Evolutionary conservation across 2,888 invertebrate species (phyloP).

Genomic region (Tipula lateralis): DNA sequence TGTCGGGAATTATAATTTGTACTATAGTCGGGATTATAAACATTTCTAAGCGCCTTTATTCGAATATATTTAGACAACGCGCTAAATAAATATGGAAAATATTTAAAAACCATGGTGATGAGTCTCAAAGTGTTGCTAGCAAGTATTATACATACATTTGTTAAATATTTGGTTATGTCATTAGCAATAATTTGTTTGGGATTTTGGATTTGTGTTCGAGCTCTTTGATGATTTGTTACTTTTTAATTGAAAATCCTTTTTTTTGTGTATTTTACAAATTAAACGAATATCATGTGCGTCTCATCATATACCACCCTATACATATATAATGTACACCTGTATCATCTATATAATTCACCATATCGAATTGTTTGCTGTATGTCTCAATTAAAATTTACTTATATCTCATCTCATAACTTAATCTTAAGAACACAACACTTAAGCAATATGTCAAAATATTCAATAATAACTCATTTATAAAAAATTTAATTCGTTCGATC

Average conservation of each 20-base stretch:
- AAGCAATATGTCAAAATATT: not conserved
- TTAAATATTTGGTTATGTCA: constrained; percentile 13
- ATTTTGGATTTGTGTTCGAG: not conserved
- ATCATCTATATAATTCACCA: not conserved
- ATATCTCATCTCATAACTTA: not conserved
- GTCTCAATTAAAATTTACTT: not conserved
- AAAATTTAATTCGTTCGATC: not conserved
- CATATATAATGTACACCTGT: not conserved
- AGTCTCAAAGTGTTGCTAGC: not conserved
- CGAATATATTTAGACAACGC: not conserved
- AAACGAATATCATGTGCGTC: not conserved
- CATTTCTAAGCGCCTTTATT: not conserved
- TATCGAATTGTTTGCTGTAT: not conserved
- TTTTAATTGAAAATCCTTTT: not conserved
- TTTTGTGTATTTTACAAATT: not conserved
- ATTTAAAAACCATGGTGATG: not conserved
- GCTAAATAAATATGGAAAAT: not conserved
- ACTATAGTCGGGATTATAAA: not conserved
- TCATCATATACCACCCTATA: not conserved
- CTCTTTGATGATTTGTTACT: constrained; percentile 6
- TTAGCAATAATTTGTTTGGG: constrained; percentile 7
- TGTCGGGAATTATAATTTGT: not conserved
- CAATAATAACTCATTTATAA: not conserved
- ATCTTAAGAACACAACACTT: not conserved
- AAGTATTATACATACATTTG: not conserved